Base-by-base conservation (phyloP, 1,140 invertebrate genomes). In the Gonioctena quinquepunctata region DNA sequence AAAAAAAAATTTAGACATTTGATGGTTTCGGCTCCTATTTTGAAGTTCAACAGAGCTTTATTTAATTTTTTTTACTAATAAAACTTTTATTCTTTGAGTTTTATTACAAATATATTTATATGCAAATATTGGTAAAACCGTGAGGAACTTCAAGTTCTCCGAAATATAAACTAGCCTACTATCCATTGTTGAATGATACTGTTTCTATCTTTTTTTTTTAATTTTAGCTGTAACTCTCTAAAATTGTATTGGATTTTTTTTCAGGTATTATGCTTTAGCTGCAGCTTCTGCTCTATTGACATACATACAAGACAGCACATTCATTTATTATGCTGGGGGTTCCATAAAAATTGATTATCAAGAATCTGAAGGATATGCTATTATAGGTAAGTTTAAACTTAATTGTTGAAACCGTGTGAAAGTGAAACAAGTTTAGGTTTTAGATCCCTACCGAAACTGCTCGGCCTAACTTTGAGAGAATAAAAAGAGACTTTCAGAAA, bases 281-380 rank as follows among this genome's bases (percentile, higher is more conserved):
- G 90, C 95, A 16, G 89, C 89, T 18, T 88, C 91, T 54, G 95
- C 94, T 3, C 84, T 97, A 2, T 81, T 96, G 1, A 94, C 92
- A 77, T 97, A 96, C 80, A 86, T 95, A 3, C 93, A 96, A 82
- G 89, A 89, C 70, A 89, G 91, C 68, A 90, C 95, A 77, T 92
- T 91, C 74, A 85, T 94, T 18, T 85, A 91, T 13, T 95, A 93
- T 84, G 88, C 90, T 3, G 88, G 90, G 50, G 88, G 90, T 76
- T 93, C 94, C 0, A 82, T 97, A 50, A 93, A 91, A 83, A 87
- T 97, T 54, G 88, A 92, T 69, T 97, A 93, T 83, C 90, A 93
- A 81, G 90, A 89, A 23, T 91, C 93, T 33, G 90, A 95, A 83
- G 90, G 94, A 72, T 91, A 91, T n/a, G 92, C 92, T 77, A 86